Evolutionary conservation across 2,888 invertebrate species (phyloP), one percentile per base, ranked within the genome.

Genomic region (Thyatira batis): DNA sequence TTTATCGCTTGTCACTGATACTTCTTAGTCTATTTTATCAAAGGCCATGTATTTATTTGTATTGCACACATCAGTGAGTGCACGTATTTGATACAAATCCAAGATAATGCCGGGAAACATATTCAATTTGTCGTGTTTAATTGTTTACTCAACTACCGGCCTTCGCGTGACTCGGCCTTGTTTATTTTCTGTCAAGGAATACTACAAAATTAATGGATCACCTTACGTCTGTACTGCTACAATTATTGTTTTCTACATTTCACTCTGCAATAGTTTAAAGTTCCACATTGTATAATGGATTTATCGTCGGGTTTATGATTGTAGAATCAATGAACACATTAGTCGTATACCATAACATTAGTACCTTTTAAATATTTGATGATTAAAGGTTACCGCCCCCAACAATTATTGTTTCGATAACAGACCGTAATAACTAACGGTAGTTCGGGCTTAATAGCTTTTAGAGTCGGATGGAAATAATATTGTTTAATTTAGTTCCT

Each of bases 361-460:
- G 33, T 33, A 33, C 2, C 27, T 33, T 33, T 33, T 2, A 17
- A 39, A 39, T 17, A 13, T 39, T n/a, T 1, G 8, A 8, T 39
- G 39, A 6, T 39, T 39, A 17, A 39, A 39, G 39, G 39, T 17
- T 17, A 8, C 6, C 17, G 1, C 39, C 61, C 62, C 57, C 71
- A 63, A 59, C 59, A 73, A 71, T 75, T 58, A 71, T 68, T 58
- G 63, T 55, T 51, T 57, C 59, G 76, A 77, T 77, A 75, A 74
- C 67, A 65, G 71, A 66, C 67, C 73, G 64, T 76, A 75, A 76
- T 73, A 72, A 61, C 70, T 52, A 57, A 63, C 69, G 71, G 63
- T 69, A 72, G 72, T 64, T 69, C 58, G 56, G 61, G 60, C 60
- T 57, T 74, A 69, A 75, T 68, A 66, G 71, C 62, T 63, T 57